Evolutionary conservation across 1,140 invertebrate genomes (phyloP), one percentile per base, ranked within the genome.

Genomic region (Sitophilus oryzae): DNA sequence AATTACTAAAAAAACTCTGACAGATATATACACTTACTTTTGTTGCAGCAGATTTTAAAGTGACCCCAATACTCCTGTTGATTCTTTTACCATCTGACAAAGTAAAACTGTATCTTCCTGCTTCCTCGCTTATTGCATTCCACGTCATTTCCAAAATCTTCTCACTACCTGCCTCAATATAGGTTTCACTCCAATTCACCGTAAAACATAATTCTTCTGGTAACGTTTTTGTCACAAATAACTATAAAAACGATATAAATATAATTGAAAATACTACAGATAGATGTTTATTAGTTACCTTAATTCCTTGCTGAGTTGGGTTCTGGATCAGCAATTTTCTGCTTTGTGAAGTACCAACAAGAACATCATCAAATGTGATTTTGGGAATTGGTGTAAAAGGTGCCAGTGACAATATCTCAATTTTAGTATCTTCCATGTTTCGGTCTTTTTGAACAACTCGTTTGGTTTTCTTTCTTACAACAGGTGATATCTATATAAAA

Each of bases 41-140:
- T 16, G 48, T 40, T 23, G 25, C 19, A 8, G 52, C 21, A 20
- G 63, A 51, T 68, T 82, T 82, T 1, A 82, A 76, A 2, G 81
- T 77, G 21, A 87, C 65, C 43, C 79, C 71, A n/a, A 86, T 75
- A 61, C 85, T 83, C 67, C 82, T 81, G 61, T 80, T 78, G 14
- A 82, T 78, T 57, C 78, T 76, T 46, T 77, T 76, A 43, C 74
- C 79, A 70, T 84, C 82, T 0, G 74, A 75, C 11, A 87, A 69
- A 56, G 80, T 78, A 15, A 87, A 62, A 1, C 75, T 79, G 59
- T 84, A 79, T 56, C 83, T 73, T 62, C 80, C 78, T 2, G 76
- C 71, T 16, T 80, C 78, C 43, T 71, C 71, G 45, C 78, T 71
- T 22, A 51, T 68, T 0, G 85, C 84, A 9, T 62, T 75, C 85